phyloP scores from a whole-genome alignment of 2,888 invertebrate species.

The Agriopis marginaria region DNA sequence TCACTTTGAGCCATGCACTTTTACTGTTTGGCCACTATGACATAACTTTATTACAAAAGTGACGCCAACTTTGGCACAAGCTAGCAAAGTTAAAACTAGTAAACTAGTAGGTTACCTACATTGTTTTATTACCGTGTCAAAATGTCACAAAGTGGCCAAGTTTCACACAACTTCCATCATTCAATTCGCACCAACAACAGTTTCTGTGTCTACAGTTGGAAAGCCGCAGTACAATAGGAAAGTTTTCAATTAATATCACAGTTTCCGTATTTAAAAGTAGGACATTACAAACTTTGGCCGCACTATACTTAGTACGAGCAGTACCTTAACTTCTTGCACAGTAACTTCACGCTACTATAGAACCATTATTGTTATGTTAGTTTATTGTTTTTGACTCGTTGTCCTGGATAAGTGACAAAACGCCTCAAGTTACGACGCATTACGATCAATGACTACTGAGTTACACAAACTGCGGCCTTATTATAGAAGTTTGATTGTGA shows the following conservation, averaged over 20 bases:
- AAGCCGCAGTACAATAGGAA: slow-evolving; percentile 75
- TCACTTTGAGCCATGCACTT: slow-evolving; percentile 16
- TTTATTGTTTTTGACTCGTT: neutral
- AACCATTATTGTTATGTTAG: neutral
- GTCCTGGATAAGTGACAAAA: neutral
- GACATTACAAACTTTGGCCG: slow-evolving; percentile 71
- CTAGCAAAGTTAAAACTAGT: slow-evolving; percentile 2
- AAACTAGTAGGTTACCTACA: slow-evolving; percentile 17
- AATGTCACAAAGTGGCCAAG: slow-evolving; percentile 25
- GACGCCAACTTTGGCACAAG: slow-evolving; percentile 22
- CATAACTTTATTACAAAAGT: slow-evolving; percentile 25
- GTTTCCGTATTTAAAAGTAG: slow-evolving; percentile 83
- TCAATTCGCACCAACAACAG: slow-evolving; percentile 35
- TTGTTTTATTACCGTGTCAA: slow-evolving; percentile 21
- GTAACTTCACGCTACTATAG: neutral
- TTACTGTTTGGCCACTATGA: slow-evolving; percentile 12
- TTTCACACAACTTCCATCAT: slow-evolving; percentile 21
- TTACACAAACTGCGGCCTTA: neutral
- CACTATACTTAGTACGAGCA: slow-evolving; percentile 52
- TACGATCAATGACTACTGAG: neutral
- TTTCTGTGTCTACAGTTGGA: slow-evolving; percentile 68
- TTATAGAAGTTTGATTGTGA: too few species aligned
- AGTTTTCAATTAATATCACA: slow-evolving; percentile 85
- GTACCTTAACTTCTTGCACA: slow-evolving; percentile 51
- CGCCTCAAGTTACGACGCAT: neutral